These are phyloP conservation scores for Papilio elwesi DNA, from an alignment of 2,888 invertebrate species.

Conservation along the genomic window DNA sequence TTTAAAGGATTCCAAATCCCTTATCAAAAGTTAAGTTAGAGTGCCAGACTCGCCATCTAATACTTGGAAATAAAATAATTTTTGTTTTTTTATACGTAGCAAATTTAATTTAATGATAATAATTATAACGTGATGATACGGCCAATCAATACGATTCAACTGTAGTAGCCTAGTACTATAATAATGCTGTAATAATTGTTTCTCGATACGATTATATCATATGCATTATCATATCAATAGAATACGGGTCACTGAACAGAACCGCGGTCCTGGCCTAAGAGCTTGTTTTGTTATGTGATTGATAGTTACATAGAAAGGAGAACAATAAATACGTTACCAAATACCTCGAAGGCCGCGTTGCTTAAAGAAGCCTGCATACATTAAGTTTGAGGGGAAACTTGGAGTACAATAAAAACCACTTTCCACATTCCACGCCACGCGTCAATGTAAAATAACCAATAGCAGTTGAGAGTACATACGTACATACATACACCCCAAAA, in stretches of 20 bases:
- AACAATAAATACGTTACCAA: constrained; percentile 30
- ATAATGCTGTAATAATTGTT: no score
- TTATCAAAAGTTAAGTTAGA: no score
- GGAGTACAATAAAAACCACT: constrained; percentile 78
- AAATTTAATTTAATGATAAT: no score
- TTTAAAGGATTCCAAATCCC: no score
- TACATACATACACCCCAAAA: no score
- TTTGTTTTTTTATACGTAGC: no score
- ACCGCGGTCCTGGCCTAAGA: constrained; percentile 15
- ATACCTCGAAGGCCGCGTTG: constrained; percentile 54
- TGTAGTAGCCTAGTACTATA: no score
- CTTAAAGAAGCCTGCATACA: constrained; percentile 64
- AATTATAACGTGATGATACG: no score
- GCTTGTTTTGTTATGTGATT: constrained; percentile 20
- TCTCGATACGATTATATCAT: no score
- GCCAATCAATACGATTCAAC: no score
- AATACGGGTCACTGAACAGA: constrained; percentile 18
- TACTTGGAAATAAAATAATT: no score
- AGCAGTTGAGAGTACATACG: constrained; percentile 48
- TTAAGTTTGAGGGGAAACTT: constrained; percentile 60
- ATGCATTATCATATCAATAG: constrained; percentile 3
- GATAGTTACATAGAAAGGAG: constrained; percentile 19
- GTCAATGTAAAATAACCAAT: constrained; percentile 73
- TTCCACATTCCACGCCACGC: constrained; percentile 59
- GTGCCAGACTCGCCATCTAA: no score